A percentile compares a stretch with the other conserved stretches of the same genome.
Conservation (phyloP, 2,888 invertebrate species). For the Stenotaenia linearis region DNA sequence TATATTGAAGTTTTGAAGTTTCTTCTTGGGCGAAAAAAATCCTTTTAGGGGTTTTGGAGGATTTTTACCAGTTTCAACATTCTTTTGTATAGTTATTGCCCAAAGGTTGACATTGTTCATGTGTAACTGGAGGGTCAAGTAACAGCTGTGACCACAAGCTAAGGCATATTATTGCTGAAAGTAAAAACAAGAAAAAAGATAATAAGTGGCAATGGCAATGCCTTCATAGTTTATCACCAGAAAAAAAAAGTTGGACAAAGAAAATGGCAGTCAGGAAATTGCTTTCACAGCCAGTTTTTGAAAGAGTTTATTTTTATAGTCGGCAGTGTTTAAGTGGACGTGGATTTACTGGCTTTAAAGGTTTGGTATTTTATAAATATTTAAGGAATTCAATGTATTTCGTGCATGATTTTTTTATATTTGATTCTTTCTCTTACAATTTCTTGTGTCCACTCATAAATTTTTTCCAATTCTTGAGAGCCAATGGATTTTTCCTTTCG, state of each 20-base stretch:
- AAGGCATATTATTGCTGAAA: slow-evolving; percentile 2
- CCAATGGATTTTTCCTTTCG: background rate
- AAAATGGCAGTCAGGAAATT: slow-evolving; percentile 23
- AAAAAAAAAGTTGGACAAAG: background rate
- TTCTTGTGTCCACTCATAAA: background rate
- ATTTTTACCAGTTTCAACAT: background rate
- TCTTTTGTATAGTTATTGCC: background rate
- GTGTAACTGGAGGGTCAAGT: slow-evolving; percentile 17
- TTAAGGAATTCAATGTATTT: background rate
- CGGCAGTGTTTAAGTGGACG: background rate
- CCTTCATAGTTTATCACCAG: slow-evolving; percentile 3
- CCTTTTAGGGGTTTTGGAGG: background rate
- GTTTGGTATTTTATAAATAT: background rate
- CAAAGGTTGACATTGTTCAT: background rate
- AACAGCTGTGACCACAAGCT: slow-evolving; percentile 9
- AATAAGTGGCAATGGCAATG: slow-evolving; percentile 20
- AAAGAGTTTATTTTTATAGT: background rate
- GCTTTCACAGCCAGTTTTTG: slow-evolving; percentile 12
- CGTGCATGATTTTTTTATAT: background rate
- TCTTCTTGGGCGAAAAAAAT: background rate
- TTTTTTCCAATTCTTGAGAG: background rate
- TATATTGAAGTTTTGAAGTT: background rate
- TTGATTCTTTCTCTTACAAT: background rate
- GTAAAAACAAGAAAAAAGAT: background rate
- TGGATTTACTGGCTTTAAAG: background rate